Evolutionary conservation across 2,888 invertebrate species (phyloP).

Genomic region (Parnassius orleans): DNA sequence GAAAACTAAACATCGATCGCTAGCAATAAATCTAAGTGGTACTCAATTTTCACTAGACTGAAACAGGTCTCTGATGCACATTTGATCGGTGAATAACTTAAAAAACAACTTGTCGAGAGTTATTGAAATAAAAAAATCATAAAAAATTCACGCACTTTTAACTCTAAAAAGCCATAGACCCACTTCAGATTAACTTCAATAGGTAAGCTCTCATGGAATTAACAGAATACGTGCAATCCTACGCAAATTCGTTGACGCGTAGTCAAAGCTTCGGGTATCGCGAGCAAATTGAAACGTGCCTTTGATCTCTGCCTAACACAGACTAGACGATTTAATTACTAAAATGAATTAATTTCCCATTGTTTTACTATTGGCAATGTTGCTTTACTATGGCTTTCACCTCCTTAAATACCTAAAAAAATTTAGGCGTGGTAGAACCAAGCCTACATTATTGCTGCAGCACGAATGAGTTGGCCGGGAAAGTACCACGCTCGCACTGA

Average conservation of each 20-base stretch:
- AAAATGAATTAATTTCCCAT: slow-evolving; percentile 8
- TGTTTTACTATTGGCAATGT: neutral
- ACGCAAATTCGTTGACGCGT: slow-evolving; percentile 11
- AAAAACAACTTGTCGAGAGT: slow-evolving; percentile 1
- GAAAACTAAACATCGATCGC: too few relatives aligned
- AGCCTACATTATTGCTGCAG: too few relatives aligned
- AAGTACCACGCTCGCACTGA: too few relatives aligned
- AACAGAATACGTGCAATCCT: too few relatives aligned
- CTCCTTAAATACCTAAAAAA: too few relatives aligned
- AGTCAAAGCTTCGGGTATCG: slow-evolving; percentile 17
- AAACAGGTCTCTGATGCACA: slow-evolving; percentile 3
- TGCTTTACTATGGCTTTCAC: neutral
- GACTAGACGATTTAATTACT: slow-evolving; percentile 9
- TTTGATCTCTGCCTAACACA: slow-evolving; percentile 24
- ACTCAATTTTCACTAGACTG: slow-evolving; percentile 17
- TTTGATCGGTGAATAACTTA: slow-evolving; percentile 13
- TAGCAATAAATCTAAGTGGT: slow-evolving; percentile 6
- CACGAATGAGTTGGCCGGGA: too few relatives aligned
- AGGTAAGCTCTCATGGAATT: neutral
- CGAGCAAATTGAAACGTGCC: slow-evolving; percentile 24
- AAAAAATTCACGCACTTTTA: slow-evolving; percentile 13
- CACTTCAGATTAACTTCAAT: slow-evolving; percentile 10
- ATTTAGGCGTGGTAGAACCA: too few relatives aligned
- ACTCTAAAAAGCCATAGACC: slow-evolving; percentile 6
- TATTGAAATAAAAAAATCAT: neutral